Base-by-base conservation (phyloP, 2,113 vertebrate species). In the Dendropsophus ebraccatus region DNA sequence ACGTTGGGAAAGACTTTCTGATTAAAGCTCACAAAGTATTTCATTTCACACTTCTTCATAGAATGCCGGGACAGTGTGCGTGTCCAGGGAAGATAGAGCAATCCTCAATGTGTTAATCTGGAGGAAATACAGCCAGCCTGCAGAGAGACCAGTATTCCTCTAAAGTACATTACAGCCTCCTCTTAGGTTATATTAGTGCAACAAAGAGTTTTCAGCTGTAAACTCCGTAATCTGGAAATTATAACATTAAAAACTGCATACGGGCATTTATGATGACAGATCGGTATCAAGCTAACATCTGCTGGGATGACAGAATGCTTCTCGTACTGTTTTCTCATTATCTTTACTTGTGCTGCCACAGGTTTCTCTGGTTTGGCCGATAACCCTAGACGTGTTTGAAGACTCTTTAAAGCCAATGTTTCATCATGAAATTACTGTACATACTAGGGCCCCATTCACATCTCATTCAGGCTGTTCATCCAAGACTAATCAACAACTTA, bases 21-120 rank as follows among this genome's bases (percentile, higher is more conserved):
- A 79, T 82, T 50, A 83, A 69, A 83, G 81, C 25, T 30, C 69
- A 69, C 50, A 83, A 70, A 83, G 69, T 72, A 83, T 54, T 83
- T 83, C 50, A 73, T 83, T 83, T 83, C 82, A 73, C 30, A 41
- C 82, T 74, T 72, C 65, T 74, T 45, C 65, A 69, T 19, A 37
- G 16, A 10, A 19, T 21, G 45, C 5, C 14, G 28, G 6, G 72
- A 72, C 47, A 49, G 47, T 2, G 17, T 52, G 67, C 19, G 67
- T 83, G 69, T 41, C 49, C 28, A 41, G 28, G 65, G 54, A 74
- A 83, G 82, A 83, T 83, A 83, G 50, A 4, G 23, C 28, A 58
- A 41, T 41, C 11, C 32, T 56, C 69, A 45, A 37, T 28, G 69
- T 50, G 80, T 47, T 41, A 56, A n/a, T 80, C n/a, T 25, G 35